phyloP scores from a whole-genome alignment of 2,113 vertebrate species.

The Geococcyx californianus region DNA sequence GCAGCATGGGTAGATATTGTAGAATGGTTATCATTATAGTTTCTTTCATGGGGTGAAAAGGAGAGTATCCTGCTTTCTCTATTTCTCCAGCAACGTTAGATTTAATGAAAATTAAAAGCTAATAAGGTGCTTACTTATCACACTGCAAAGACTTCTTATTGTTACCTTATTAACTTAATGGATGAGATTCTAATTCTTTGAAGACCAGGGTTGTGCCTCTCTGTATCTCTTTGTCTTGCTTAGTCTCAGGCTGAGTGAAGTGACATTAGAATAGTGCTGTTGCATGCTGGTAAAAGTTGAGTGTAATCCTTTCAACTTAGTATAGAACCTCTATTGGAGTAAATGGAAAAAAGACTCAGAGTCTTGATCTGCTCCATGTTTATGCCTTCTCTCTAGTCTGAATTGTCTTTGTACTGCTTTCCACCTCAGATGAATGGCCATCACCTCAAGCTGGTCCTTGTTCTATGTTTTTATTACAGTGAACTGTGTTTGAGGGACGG shows the following conservation, averaged over 20 bases:
- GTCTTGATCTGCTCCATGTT: neutral
- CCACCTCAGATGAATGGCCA: neutral
- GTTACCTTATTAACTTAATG: neutral
- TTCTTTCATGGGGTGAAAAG: neutral
- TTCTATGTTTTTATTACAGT: neutral
- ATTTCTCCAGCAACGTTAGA: neutral
- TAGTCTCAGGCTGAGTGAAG: neutral
- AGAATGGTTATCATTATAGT: neutral
- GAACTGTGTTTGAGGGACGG: neutral
- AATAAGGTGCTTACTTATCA: neutral
- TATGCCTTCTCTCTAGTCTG: neutral
- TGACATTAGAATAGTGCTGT: neutral
- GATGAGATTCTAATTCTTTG: neutral
- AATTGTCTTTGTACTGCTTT: neutral
- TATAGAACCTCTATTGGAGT: neutral
- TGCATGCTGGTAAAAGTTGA: neutral
- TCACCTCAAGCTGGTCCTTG: neutral
- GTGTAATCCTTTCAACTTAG: neutral
- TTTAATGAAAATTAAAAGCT: neutral
- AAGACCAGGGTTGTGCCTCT: neutral
- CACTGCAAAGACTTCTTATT: neutral
- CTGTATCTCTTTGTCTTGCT: neutral
- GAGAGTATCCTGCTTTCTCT: neutral
- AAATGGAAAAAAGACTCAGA: neutral
- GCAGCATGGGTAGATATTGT: neutral